Evolutionary conservation across 2,888 invertebrate species (phyloP), one percentile per base, ranked within the genome.

Genomic region (Erebia palarica): DNA sequence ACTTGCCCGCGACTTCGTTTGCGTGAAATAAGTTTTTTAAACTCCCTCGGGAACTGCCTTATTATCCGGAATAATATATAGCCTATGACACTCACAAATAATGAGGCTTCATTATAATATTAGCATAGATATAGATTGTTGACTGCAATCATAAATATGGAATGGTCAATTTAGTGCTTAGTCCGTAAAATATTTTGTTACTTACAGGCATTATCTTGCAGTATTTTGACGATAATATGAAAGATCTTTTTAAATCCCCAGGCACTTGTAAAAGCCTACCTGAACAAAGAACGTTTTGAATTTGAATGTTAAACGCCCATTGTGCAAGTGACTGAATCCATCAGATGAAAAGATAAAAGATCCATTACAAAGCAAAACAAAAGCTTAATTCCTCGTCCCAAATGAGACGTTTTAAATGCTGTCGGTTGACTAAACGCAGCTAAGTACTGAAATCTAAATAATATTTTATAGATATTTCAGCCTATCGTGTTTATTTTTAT

Each of bases 331-430:
- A 49, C 49, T 47, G 63, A 63, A 63, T 13, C 8, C 16, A 60
- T 60, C 60, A 49, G 63, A 63, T 63, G 47, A 61, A 18, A 44
- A 61, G 44, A 61, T 47, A 63, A 63, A 63, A 63, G 63, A 63
- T 63, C 63, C 63, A 63, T 63, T 63, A 14, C 65, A 65, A 65
- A 53, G 13, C 42, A 65, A 65, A 65, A 53, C 53, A 65, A 65
- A 66, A 65, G 65, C 53, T 21, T 66, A 13, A 66, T 57, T 44
- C 57, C 57, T 21, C 21, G 14, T 13, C 44, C 57, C 36, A 57
- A 57, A 65, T 65, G 18, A 57, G 65, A 55, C 57, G 65, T 42
- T 44, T 49, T n/a, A 42, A 53, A 55, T 55, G 16, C 16, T 1
- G n/a, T 53, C 55, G 0, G 18, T 11, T 18, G 16, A 55, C 53